These are phyloP conservation scores for Tetramorium alpestre DNA, from an alignment of 1,140 invertebrate genomes.

Conservation along the genomic window DNA sequence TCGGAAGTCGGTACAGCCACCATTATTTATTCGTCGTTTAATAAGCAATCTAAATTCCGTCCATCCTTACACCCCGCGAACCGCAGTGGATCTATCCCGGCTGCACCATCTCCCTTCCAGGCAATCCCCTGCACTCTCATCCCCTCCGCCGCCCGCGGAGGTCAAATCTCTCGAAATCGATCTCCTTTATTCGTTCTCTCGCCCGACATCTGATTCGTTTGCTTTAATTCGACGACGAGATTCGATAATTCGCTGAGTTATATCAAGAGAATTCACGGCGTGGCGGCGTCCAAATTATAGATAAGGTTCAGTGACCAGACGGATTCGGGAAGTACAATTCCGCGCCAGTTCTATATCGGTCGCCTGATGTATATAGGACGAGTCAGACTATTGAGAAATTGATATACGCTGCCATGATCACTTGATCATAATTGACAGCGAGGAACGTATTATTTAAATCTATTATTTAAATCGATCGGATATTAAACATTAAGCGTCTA, in stretches of 20 bases:
- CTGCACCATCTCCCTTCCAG: conserved; percentile 26
- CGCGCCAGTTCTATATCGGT: conserved; percentile 36
- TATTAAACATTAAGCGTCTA: neutral
- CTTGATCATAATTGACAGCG: conserved; percentile 45
- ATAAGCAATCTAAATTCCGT: conserved; percentile 85
- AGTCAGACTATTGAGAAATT: conserved; percentile 35
- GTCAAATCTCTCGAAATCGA: conserved; percentile 81
- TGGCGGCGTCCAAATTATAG: conserved; percentile 62
- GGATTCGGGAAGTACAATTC: conserved; percentile 34
- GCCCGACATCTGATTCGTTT: conserved; percentile 62
- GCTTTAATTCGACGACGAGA: conserved; percentile 63
- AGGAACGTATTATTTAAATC: neutral
- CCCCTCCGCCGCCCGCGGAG: conserved; percentile 68
- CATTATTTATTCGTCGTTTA: conserved; percentile 84
- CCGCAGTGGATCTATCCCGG: conserved; percentile 36
- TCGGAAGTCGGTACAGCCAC: conserved; percentile 51
- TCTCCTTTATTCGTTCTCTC: conserved; percentile 65
- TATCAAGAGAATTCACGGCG: conserved; percentile 39
- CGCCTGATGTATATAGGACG: conserved; percentile 40
- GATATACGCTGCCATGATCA: neutral
- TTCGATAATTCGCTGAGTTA: conserved; percentile 70
- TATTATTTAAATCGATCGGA: conserved; percentile 21
- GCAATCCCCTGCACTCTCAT: conserved; percentile 48
- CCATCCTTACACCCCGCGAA: conserved; percentile 78
- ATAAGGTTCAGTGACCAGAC: conserved; percentile 68